phyloP scores from a whole-genome alignment of 2,888 invertebrate species.

The Apoderus coryli region DNA sequence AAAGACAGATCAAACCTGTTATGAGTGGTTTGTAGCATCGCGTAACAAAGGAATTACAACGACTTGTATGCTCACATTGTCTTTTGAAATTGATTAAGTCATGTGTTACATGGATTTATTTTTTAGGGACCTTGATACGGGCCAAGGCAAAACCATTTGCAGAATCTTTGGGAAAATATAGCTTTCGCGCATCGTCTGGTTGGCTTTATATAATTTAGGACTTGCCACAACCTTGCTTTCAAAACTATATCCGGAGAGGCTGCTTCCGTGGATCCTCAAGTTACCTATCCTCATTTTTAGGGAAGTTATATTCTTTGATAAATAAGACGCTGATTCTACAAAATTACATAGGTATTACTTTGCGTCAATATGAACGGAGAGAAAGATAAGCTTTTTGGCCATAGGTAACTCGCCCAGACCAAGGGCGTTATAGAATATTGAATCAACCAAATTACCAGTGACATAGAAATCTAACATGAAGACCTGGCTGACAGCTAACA shows the following conservation, averaged over 20 bases:
- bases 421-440: conserved; percentile 8
- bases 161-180: too few relatives aligned
- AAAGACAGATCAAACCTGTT: too few relatives aligned
- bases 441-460: conserved; percentile 7
- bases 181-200: too few relatives aligned
- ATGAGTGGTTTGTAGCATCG: too few relatives aligned
- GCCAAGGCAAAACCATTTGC: too few relatives aligned
- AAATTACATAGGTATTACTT: conserved; percentile 4
- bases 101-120: too few relatives aligned
- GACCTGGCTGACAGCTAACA: conserved; percentile 7
- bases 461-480: conserved; percentile 7
- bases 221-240: conserved; percentile 7
- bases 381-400: conserved; percentile 6
- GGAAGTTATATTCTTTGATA: conserved; percentile 3
- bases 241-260: conserved; percentile 6
- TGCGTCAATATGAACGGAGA: conserved; percentile 6
- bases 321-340: too few relatives aligned
- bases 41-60: too few relatives aligned
- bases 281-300: neutral
- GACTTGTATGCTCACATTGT: too few relatives aligned
- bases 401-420: conserved; percentile 6
- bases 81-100: too few relatives aligned
- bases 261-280: conserved; percentile 6
- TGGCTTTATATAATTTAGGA: conserved; percentile 5
- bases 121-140: too few relatives aligned